Percentiles rank a stretch among this genome's conserved stretches.
phyloP scores from a whole-genome alignment of 1,140 invertebrate genomes.

The Drosophila ananassae region DNA sequence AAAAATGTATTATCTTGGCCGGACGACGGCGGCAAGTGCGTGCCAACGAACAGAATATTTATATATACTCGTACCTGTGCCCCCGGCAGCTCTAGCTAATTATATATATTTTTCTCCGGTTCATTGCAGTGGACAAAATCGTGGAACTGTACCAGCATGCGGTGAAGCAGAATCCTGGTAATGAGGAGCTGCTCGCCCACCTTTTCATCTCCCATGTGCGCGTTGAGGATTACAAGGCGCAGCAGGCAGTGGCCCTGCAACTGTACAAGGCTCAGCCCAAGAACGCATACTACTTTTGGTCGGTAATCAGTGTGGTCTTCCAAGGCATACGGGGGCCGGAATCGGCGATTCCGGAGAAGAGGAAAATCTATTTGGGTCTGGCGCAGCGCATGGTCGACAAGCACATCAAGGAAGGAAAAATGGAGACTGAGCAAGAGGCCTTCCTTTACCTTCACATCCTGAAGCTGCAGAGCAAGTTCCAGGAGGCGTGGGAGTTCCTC shows the following conservation, averaged over 20 bases:
- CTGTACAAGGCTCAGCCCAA: constrained; percentile 96
- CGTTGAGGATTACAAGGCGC: constrained; percentile 94
- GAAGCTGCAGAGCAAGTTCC: constrained; percentile 92
- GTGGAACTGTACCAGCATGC: constrained; percentile 95
- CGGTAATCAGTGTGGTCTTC: constrained; percentile 97
- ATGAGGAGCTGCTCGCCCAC: constrained; percentile 96
- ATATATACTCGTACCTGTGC: constrained; percentile 18
- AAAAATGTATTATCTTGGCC: constrained; percentile 63
- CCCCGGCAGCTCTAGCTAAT: constrained; percentile 29
- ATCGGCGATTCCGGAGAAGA: constrained; percentile 85
- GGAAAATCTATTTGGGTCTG: constrained; percentile 90
- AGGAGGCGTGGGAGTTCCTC: constrained; percentile 92
- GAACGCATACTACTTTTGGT: constrained; percentile 99
- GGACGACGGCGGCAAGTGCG: constrained; percentile 46
- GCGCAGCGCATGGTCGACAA: constrained; percentile 95
- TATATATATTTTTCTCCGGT: constrained; percentile 32
- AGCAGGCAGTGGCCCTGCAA: constrained; percentile 94
- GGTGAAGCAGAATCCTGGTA: constrained; percentile 92
- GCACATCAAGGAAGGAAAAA: constrained; percentile 93
- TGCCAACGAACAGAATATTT: constrained; percentile 55
- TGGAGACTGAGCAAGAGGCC: constrained; percentile 97
- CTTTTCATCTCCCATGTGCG: constrained; percentile 98
- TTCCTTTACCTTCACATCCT: constrained; percentile 96
- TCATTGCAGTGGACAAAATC: constrained; percentile 92
- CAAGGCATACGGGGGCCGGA: constrained; percentile 85